These are phyloP conservation scores for Pachymerium ferrugineum DNA, from an alignment of 2,888 invertebrate genomes.

Conservation along the genomic window DNA sequence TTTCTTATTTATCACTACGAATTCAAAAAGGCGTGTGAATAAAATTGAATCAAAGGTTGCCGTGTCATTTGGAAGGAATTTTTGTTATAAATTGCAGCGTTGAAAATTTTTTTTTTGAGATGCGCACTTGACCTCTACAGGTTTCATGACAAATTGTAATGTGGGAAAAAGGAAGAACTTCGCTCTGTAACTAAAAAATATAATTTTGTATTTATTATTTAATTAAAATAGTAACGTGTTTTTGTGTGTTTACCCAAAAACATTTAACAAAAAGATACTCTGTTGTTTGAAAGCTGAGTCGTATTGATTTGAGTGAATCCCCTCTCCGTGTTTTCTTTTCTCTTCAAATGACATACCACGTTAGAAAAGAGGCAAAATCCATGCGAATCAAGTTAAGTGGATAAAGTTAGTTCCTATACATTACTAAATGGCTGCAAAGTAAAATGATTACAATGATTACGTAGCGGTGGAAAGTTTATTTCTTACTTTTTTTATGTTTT, in stretches of 20 bases:
- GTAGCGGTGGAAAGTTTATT: background rate
- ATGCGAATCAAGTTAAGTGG: slow-evolving; percentile 27
- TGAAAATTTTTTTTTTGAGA: background rate
- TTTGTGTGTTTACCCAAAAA: slow-evolving; percentile 7
- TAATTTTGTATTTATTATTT: no score
- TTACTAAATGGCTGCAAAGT: slow-evolving; percentile 14
- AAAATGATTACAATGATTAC: slow-evolving; percentile 20
- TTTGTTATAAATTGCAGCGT: background rate
- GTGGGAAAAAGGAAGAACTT: slow-evolving; percentile 6
- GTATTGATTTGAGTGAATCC: slow-evolving; percentile 27
- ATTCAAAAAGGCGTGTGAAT: no score
- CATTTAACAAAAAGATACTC: slow-evolving; percentile 24
- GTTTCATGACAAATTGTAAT: slow-evolving; percentile 16
- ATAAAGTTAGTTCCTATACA: slow-evolving; percentile 15
- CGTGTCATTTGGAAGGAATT: background rate
- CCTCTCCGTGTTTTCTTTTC: slow-evolving; percentile 11
- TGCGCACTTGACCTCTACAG: background rate
- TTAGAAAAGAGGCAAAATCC: slow-evolving; percentile 7
- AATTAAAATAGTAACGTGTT: no score
- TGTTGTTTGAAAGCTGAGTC: slow-evolving; percentile 6
- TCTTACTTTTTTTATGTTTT: background rate
- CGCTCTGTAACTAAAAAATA: background rate
- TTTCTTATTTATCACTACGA: no score
- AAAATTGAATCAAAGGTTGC: no score
- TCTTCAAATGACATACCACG: slow-evolving; percentile 4